These are phyloP conservation scores for Terrapene triunguis DNA, from an alignment of 2,113 vertebrate genomes.

Conservation along the genomic window DNA sequence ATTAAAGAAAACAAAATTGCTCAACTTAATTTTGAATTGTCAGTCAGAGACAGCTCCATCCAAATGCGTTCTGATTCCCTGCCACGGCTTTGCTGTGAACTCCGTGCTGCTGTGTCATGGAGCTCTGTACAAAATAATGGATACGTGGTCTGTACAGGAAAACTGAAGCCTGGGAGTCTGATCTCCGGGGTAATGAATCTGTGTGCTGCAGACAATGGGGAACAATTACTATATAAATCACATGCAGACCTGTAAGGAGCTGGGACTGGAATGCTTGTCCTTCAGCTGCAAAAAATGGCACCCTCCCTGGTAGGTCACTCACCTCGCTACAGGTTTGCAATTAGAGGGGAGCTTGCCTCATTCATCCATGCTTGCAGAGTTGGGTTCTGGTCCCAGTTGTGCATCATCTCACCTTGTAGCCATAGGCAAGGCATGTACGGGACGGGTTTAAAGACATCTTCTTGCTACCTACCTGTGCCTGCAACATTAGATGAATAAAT, in stretches of 20 bases:
- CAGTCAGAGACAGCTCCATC: not conserved
- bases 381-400: not conserved
- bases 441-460: not conserved
- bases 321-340: not conserved
- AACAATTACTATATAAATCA: not conserved
- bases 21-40: not conserved
- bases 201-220: not conserved
- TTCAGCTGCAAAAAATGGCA: not conserved
- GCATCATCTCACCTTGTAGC: not conserved
- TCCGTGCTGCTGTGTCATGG: rapidly evolving
- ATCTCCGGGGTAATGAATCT: not conserved
- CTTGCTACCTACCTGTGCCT: not conserved
- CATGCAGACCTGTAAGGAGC: rapidly evolving
- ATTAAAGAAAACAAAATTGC: not conserved
- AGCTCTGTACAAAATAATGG: not conserved
- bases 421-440: not conserved
- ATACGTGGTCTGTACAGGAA: rapidly evolving
- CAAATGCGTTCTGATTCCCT: not conserved
- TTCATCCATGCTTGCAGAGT: rapidly evolving
- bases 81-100: rapidly evolving
- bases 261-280: not conserved
- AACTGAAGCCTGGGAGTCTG: not conserved
- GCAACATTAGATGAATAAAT: not conserved
- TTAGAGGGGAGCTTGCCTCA: not conserved
- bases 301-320: rapidly evolving